Percentiles rank a stretch among this genome's conserved stretches.
These are phyloP conservation scores for Chaetodon trifascialis DNA, from an alignment of 2,113 vertebrate species.

Conservation along the genomic window DNA sequence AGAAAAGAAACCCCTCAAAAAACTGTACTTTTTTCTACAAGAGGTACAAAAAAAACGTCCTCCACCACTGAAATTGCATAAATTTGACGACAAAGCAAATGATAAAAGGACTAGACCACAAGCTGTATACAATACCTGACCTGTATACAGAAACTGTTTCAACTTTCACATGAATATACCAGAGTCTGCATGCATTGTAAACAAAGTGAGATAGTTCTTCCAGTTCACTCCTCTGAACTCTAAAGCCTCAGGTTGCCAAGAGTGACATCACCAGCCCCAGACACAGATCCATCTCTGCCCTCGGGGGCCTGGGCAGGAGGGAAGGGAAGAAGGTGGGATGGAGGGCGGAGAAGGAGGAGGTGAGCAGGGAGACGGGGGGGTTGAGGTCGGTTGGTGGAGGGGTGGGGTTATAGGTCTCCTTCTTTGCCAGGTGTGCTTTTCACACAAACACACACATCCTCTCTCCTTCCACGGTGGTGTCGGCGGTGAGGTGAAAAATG, in stretches of 20 bases:
- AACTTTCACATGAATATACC: conserved; percentile 12
- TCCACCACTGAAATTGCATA: conserved; percentile 1
- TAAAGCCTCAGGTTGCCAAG: conserved; percentile 56
- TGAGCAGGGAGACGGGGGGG: not conserved
- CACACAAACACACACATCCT: conserved; percentile 55
- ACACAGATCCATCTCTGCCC: conserved; percentile 75
- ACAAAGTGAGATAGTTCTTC: conserved; percentile 44
- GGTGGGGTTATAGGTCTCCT: conserved; percentile 65
- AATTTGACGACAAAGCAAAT: conserved; percentile 34
- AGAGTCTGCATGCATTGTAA: conserved; percentile 40
- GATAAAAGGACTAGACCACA: conserved; percentile 14
- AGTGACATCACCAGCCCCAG: conserved; percentile 77
- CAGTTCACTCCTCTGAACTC: conserved; percentile 61
- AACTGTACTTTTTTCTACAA: conserved; percentile 7
- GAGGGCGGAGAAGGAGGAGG: conserved; percentile 42
- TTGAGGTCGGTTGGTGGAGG: conserved; percentile 48
- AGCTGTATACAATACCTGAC: conserved; percentile 23
- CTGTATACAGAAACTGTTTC: conserved; percentile 19
- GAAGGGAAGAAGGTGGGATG: conserved; percentile 55
- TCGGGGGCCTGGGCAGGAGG: conserved; percentile 37
- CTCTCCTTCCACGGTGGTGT: conserved; percentile 51
- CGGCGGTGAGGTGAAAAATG: conserved; percentile 71
- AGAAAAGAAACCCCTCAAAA: conserved; percentile 15
- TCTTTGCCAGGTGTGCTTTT: conserved; percentile 78
- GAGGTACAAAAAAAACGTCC: conserved; percentile 15